Conservation (phyloP, 2,888 invertebrate species). For the Lissonota sp. region DNA sequence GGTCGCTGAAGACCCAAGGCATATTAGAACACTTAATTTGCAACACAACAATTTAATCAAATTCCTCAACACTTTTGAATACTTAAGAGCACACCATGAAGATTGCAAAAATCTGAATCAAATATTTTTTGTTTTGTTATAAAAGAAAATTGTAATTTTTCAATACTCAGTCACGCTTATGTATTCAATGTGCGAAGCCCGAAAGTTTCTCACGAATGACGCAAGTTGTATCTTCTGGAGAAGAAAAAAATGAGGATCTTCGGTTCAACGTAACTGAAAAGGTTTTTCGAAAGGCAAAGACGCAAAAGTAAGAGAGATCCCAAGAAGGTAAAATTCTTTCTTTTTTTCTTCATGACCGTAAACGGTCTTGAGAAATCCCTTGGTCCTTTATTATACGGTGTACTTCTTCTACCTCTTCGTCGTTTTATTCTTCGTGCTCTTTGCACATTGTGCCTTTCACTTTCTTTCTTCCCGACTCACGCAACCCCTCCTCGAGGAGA, state of each 20-base stretch:
- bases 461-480: slow-evolving; percentile 35
- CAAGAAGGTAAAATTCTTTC: slow-evolving; percentile 35
- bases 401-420: slow-evolving; percentile 12
- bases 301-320: slow-evolving; percentile 9
- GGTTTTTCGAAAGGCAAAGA: slow-evolving; percentile 10
- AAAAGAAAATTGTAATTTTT: background rate
- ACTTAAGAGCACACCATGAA: too few relatives aligned
- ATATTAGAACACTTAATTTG: too few relatives aligned
- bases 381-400: slow-evolving; percentile 7
- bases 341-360: slow-evolving; percentile 13
- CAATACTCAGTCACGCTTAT: background rate
- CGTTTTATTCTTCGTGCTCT: slow-evolving; percentile 32
- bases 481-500: slow-evolving; percentile 16
- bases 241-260: too few relatives aligned
- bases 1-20: too few relatives aligned
- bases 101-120: background rate
- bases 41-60: too few relatives aligned
- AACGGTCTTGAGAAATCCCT: slow-evolving; percentile 37
- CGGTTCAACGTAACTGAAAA: slow-evolving; percentile 6
- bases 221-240: too few relatives aligned
- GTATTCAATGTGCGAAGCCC: too few relatives aligned
- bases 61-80: too few relatives aligned
- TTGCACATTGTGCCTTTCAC: slow-evolving; percentile 45
- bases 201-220: too few relatives aligned
- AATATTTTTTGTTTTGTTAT: too few relatives aligned